Conservation (phyloP, 2,797 vertebrate species). For the Mormyrops attenuatus region DNA sequence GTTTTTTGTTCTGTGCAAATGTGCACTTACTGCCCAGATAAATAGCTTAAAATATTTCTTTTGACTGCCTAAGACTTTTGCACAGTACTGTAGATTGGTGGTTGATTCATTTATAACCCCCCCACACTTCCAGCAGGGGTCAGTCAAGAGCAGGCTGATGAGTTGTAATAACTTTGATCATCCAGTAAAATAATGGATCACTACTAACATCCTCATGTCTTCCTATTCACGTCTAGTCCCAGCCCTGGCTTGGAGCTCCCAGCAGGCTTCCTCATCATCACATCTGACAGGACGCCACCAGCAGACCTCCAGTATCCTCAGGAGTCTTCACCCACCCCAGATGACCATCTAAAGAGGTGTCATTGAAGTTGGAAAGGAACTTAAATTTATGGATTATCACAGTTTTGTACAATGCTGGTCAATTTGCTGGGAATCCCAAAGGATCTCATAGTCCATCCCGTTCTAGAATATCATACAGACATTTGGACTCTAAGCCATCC, state of each 20-base stretch:
- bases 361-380: not conserved
- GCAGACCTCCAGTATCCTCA: not conserved
- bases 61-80: too few species aligned
- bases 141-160: not conserved
- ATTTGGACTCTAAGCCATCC: not conserved
- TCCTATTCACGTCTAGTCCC: not conserved
- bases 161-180: not conserved
- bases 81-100: not conserved
- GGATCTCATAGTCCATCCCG: not conserved
- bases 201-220: not conserved
- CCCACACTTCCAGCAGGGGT: not conserved
- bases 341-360: not conserved
- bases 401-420: not conserved
- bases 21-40: too few species aligned
- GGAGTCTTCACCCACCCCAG: not conserved
- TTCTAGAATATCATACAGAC: not conserved
- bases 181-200: not conserved
- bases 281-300: not conserved
- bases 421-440: not conserved
- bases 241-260: not conserved
- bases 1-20: too few species aligned
- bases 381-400: not conserved
- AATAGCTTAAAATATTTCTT: too few species aligned
- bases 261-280: not conserved
- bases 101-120: not conserved